phyloP scores from a whole-genome alignment of 2,113 vertebrate genomes.

The Cavia aperea region DNA sequence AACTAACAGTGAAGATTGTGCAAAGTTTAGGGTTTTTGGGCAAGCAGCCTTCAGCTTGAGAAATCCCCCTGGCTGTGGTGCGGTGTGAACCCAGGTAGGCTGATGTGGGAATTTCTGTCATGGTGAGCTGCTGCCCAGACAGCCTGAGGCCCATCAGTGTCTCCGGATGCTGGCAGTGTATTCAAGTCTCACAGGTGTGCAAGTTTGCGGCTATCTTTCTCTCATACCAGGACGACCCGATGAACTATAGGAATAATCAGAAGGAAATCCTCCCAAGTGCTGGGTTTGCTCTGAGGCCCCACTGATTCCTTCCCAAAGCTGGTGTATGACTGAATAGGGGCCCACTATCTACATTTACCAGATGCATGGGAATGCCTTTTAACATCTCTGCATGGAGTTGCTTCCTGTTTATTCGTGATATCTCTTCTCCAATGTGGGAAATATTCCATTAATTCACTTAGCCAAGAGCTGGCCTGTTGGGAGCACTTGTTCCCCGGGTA shows the following conservation, averaged over 20 bases:
- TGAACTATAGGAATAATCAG: background rate
- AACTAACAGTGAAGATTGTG: background rate
- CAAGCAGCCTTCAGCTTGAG: background rate
- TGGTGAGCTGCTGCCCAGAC: background rate
- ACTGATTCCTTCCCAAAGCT: background rate
- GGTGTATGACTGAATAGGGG: background rate
- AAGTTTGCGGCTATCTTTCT: background rate
- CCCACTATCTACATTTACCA: background rate
- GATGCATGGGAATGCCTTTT: background rate
- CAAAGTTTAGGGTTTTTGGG: background rate
- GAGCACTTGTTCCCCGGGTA: background rate
- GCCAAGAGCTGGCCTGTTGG: background rate
- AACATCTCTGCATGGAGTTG: background rate
- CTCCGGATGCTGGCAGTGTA: background rate
- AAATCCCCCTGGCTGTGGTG: background rate
- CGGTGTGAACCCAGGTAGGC: background rate
- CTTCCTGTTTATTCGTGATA: background rate
- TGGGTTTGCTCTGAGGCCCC: fast-evolving
- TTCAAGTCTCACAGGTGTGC: background rate
- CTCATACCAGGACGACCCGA: background rate
- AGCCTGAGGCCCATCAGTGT: background rate
- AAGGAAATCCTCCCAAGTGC: background rate
- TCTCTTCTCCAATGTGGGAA: background rate
- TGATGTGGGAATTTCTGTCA: background rate
- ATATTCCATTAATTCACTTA: background rate